These are phyloP conservation scores for Hiodon tergisus DNA, from an alignment of 2,113 vertebrate genomes.

Conservation along the genomic window DNA sequence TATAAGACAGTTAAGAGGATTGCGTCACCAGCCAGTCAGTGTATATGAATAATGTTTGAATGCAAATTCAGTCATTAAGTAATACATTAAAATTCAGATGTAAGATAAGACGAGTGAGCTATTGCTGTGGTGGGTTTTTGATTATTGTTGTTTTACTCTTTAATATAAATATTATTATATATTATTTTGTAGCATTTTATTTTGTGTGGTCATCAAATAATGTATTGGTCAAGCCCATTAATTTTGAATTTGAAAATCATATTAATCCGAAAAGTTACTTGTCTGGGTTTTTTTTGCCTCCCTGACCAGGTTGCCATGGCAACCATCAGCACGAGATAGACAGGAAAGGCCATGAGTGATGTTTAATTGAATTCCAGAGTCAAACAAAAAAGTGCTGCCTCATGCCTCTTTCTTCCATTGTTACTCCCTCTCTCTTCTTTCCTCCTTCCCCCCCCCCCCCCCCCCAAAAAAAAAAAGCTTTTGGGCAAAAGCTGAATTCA, in stretches of 20 bases:
- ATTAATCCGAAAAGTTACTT: background rate
- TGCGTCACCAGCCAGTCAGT: background rate
- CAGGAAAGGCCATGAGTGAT: slow-evolving; percentile 12
- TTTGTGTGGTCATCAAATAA: background rate
- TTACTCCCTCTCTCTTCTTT: background rate
- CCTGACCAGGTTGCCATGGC: slow-evolving; percentile 10
- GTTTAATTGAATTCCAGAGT: background rate
- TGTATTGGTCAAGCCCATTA: background rate
- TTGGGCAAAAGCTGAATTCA: background rate
- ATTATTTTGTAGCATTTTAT: background rate
- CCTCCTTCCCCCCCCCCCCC: background rate
- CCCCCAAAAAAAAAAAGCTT: background rate
- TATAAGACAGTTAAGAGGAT: too few species aligned
- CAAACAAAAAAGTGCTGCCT: slow-evolving; percentile 15
- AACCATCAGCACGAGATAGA: slow-evolving; percentile 6
- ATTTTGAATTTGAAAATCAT: background rate
- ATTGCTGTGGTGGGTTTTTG: background rate
- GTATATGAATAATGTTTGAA: background rate
- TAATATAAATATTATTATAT: background rate
- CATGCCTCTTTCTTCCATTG: background rate
- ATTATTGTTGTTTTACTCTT: background rate
- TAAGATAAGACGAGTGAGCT: background rate
- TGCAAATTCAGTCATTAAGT: background rate
- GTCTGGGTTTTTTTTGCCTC: background rate
- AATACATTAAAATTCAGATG: background rate